Conservation (phyloP, 2,797 vertebrate species). For the Threskiornis aethiopicus region DNA sequence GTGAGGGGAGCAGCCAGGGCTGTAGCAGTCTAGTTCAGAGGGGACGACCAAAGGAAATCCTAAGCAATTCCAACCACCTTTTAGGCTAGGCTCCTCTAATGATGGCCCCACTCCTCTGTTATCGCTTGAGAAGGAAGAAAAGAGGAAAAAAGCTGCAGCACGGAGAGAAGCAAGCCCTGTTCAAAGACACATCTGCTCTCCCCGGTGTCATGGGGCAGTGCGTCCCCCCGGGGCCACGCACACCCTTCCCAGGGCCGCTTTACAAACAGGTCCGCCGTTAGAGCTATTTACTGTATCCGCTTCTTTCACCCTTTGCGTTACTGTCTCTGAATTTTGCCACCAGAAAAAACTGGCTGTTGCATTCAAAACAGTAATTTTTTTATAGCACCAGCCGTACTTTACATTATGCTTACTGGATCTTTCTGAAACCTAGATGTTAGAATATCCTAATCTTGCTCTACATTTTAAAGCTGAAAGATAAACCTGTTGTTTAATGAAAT, state of each 20-base stretch:
- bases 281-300: not conserved
- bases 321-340: not conserved
- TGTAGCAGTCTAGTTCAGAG: not conserved
- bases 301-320: not conserved
- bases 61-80: not conserved
- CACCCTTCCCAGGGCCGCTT: not conserved
- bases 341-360: not conserved
- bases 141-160: not conserved
- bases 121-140: not conserved
- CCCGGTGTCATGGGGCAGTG: rapidly evolving
- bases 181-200: not conserved
- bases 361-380: not conserved
- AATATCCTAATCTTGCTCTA: slow-evolving; percentile 33
- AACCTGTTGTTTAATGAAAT: slow-evolving; percentile 66
- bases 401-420: not conserved
- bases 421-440: slow-evolving; percentile 14
- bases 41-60: not conserved
- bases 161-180: not conserved
- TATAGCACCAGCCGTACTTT: not conserved
- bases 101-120: not conserved
- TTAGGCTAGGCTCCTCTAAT: not conserved
- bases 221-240: rapidly evolving
- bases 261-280: not conserved
- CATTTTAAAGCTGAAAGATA: slow-evolving; percentile 57
- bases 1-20: not conserved